These are phyloP conservation scores for Orthonevra nobilis DNA, from an alignment of 2,888 invertebrate genomes.

Conservation along the genomic window DNA sequence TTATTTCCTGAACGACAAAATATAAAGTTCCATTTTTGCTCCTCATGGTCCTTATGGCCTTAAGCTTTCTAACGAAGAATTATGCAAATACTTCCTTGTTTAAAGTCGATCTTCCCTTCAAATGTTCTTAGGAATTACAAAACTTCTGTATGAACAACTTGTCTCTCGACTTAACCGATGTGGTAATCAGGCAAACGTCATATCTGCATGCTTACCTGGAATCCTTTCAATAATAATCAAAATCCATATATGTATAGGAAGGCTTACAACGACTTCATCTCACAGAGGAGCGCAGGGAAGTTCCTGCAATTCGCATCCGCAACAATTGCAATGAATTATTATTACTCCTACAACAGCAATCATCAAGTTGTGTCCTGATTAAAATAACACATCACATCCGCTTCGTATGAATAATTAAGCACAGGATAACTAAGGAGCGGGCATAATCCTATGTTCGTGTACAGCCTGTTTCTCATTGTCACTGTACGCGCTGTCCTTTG, in stretches of 20 bases:
- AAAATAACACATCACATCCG: slow-evolving; percentile 70
- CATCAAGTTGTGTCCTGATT: slow-evolving; percentile 68
- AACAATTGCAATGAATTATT: slow-evolving; percentile 61
- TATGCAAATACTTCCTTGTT: too few species aligned
- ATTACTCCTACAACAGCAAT: slow-evolving; percentile 66
- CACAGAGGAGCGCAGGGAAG: background rate
- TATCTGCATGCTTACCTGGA: background rate
- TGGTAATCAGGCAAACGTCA: background rate
- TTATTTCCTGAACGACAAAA: too few species aligned
- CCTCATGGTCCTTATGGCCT: too few species aligned
- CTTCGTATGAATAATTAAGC: slow-evolving; percentile 64
- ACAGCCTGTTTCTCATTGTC: slow-evolving; percentile 50
- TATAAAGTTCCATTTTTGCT: too few species aligned
- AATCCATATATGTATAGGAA: background rate
- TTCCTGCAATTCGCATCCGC: slow-evolving; percentile 18
- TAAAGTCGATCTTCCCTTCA: too few species aligned
- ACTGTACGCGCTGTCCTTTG: slow-evolving; percentile 38
- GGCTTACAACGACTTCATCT: background rate
- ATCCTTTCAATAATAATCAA: background rate
- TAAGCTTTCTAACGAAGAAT: too few species aligned
- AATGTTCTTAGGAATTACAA: too few species aligned
- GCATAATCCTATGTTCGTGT: slow-evolving; percentile 3
- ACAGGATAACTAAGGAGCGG: slow-evolving; percentile 25
- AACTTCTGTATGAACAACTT: too few species aligned
- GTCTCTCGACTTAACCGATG: too few species aligned